Conservation (phyloP, 2,113 vertebrate species). For the Pangasianodon gigas region DNA sequence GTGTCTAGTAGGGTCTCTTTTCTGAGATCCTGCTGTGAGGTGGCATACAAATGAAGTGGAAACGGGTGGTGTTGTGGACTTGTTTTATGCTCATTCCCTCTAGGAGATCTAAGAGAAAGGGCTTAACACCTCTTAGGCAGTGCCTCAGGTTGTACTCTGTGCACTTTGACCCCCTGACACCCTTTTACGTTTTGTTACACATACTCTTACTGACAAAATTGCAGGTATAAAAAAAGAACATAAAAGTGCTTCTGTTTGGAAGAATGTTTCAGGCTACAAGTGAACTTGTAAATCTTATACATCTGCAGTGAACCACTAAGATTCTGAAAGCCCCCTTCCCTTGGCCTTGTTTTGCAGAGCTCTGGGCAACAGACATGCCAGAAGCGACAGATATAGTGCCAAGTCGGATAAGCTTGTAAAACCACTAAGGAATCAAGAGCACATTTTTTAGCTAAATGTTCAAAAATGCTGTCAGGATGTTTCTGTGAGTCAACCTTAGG, state of each 20-base stretch:
- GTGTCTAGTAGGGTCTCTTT: conserved; percentile 21
- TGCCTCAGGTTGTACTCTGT: conserved; percentile 22
- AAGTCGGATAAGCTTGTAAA: conserved; percentile 75
- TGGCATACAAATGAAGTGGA: conserved; percentile 32
- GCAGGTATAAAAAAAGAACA: conserved; percentile 23
- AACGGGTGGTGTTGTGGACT: conserved; percentile 43
- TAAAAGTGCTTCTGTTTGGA: conserved; percentile 41
- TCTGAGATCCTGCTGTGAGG: conserved; percentile 28
- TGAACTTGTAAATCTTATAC: conserved; percentile 43
- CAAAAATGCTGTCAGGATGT: conserved; percentile 72
- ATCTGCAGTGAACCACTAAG: conserved; percentile 40
- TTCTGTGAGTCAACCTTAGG: conserved; percentile 64
- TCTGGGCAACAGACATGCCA: conserved; percentile 67
- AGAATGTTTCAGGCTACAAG: conserved; percentile 47
- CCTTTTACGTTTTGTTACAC: conserved; percentile 32
- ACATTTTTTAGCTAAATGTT: conserved; percentile 74
- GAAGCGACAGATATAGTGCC: conserved; percentile 69
- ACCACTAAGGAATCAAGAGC: conserved; percentile 69
- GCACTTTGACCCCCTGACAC: conserved; percentile 41
- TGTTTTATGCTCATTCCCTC: conserved; percentile 54
- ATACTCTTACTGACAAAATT: conserved; percentile 30
- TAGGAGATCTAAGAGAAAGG: conserved; percentile 36
- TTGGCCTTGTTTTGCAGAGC: conserved; percentile 63
- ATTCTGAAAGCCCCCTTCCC: conserved; percentile 29
- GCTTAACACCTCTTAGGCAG: conserved; percentile 43